These are phyloP conservation scores for Schizaphis graminum DNA, from an alignment of 2,888 invertebrate species.

Conservation along the genomic window DNA sequence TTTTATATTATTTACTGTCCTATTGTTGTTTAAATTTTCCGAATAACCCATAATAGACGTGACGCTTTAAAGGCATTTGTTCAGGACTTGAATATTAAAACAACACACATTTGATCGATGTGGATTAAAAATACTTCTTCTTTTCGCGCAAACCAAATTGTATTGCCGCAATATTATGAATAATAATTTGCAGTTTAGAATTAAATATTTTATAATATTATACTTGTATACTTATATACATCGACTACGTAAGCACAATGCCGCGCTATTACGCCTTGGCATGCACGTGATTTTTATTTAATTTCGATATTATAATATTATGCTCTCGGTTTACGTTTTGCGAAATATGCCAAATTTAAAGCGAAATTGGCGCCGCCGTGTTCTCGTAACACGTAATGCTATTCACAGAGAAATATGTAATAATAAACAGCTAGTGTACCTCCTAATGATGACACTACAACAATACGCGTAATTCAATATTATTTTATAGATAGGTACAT, in stretches of 20 bases:
- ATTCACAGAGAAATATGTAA: background rate
- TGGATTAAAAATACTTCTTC: background rate
- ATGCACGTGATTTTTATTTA: slow-evolving; percentile 9
- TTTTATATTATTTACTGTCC: background rate
- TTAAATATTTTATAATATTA: background rate
- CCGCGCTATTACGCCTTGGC: background rate
- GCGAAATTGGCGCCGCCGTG: background rate
- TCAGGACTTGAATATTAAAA: background rate
- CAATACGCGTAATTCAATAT: background rate
- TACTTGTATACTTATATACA: background rate
- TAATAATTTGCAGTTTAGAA: background rate
- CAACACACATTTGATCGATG: background rate
- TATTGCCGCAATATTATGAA: background rate
- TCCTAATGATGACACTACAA: background rate
- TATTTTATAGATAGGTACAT: background rate
- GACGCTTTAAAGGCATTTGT: background rate
- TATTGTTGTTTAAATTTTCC: background rate
- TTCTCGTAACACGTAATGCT: slow-evolving; percentile 15
- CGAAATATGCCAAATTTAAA: background rate
- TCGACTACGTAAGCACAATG: background rate
- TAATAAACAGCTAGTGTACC: background rate
- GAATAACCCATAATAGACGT: background rate
- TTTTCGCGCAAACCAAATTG: background rate
- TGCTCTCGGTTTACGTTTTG: background rate
- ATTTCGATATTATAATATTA: background rate